These are phyloP conservation scores for Chrysopilus asiliformis DNA, from an alignment of 2,888 invertebrate genomes.

Conservation along the genomic window DNA sequence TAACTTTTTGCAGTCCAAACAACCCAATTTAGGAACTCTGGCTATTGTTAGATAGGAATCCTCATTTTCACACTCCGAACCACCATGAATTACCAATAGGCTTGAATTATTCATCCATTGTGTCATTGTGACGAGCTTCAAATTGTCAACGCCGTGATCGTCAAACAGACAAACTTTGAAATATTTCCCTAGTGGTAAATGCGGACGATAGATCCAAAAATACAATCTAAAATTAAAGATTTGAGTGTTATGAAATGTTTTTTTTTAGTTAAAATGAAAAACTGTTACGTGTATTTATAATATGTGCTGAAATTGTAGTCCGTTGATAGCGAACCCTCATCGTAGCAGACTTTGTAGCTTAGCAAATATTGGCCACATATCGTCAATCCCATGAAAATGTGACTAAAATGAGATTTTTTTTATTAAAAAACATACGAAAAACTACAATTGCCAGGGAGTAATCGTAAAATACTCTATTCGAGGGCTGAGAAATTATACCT, in stretches of 20 bases:
- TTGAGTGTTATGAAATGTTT: not conserved
- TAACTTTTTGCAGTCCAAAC: constrained; percentile 45
- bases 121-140: constrained; percentile 46
- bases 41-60: constrained; percentile 36
- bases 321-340: constrained; percentile 39
- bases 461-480: no score
- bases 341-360: constrained; percentile 59
- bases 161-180: constrained; percentile 47
- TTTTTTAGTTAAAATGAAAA: not conserved
- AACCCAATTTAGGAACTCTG: constrained; percentile 47
- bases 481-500: no score
- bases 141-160: constrained; percentile 46
- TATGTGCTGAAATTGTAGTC: constrained; percentile 44
- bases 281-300: constrained; percentile 48
- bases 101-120: constrained; percentile 48
- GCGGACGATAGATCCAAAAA: constrained; percentile 36
- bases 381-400: constrained; percentile 90
- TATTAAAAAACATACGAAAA: no score
- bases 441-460: no score
- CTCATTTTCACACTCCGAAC: constrained; percentile 32
- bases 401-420: constrained; percentile 50
- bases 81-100: constrained; percentile 46
- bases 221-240: constrained; percentile 24
- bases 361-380: constrained; percentile 85
- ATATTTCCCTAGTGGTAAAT: constrained; percentile 29